Base-by-base conservation (phyloP, 2,888 invertebrate species). In the Zelleria hepariella region DNA sequence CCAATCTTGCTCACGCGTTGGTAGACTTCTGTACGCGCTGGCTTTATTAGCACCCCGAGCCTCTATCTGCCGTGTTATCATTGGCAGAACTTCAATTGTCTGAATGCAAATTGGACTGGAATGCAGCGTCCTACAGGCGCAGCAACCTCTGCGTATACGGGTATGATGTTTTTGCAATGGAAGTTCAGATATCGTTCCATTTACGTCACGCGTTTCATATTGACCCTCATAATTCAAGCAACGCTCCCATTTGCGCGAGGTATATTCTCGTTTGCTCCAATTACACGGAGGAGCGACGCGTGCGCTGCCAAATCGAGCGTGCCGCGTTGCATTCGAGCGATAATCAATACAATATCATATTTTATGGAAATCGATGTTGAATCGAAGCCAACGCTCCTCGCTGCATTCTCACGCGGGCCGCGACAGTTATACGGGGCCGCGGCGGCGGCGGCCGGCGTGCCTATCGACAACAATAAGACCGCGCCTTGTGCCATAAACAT, bases 301-400 rank as follows among this genome's bases (percentile, higher is more conserved):
- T 23, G 26, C 32, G 32, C 32, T 42, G 32, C 32, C 32, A 42
- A 42, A 42, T 42, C 32, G 49, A 25, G 49, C 58, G 18, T 10
- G 24, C 58, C 7, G 47, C 15, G 57, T 23, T 18, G 26, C 55
- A n/a, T 20, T 21, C 56, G 32, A 56, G 69, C 73, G 75, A 77
- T 77, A 75, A 80, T 80, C 74, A 74, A 74, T 75, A 73, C 71
- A 72, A 71, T 78, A 83, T 84, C 75, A 82, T 83, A 80, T 83
- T 85, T 85, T 84, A 86, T 86, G 81, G 77, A 83, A 83, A 83
- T 84, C 75, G 79, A 77, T 69, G 75, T 85, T 82, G 83, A 85
- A 82, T 78, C 78, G 73, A 74, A 80, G 84, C 83, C 83, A 84
- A 81, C 72, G 70, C 32, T 32, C 54, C 69, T 75, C 70, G 72